Conservation (phyloP, 2,797 vertebrate species). For the Morus bassanus region DNA sequence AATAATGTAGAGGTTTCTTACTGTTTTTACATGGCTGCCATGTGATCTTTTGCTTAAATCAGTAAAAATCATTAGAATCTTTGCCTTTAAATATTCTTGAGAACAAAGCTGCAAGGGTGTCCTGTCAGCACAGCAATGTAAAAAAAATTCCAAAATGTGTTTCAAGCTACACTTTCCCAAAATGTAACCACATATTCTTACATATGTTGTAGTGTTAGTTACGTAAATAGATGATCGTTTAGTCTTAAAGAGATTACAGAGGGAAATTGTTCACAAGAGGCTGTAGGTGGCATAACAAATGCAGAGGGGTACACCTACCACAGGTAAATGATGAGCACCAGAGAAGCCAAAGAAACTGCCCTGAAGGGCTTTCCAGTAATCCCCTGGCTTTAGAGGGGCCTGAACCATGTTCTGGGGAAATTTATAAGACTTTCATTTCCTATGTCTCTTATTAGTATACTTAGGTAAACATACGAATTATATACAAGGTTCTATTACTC, state of each 20-base stretch:
- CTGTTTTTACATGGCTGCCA: neutral
- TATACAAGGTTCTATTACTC: neutral
- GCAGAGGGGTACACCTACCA: neutral
- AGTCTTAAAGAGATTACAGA: neutral
- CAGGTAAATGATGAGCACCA: neutral
- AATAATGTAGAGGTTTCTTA: neutral
- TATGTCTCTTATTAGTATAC: neutral
- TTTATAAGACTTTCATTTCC: neutral
- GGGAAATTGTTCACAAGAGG: neutral
- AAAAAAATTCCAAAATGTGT: neutral
- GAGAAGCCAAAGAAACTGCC: neutral
- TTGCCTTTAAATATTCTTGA: neutral
- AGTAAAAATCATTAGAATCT: neutral
- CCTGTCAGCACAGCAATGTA: neutral
- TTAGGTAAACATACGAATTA: neutral
- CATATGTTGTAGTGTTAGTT: neutral
- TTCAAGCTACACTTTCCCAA: neutral
- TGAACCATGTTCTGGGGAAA: neutral
- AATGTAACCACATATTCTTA: neutral
- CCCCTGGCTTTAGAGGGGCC: neutral
- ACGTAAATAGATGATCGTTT: neutral
- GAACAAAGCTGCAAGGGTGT: neutral
- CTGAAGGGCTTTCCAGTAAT: neutral
- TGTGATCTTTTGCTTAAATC: neutral
- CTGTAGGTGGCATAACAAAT: slow-evolving; percentile 34